Conservation (phyloP, 2,888 invertebrate species). For the Lottia scabra region DNA sequence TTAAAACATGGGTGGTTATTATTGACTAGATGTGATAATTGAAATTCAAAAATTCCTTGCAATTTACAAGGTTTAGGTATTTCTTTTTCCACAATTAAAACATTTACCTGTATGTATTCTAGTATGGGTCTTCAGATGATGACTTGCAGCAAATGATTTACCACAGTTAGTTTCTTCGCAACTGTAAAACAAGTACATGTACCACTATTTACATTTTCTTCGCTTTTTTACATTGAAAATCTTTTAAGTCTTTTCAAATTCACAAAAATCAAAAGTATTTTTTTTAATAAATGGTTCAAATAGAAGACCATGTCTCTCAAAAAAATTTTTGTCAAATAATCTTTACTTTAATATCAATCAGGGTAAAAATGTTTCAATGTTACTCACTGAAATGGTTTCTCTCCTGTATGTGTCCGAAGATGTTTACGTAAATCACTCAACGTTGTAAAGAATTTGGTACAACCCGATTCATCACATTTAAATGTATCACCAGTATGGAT, state of each 20-base stretch:
- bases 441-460: conserved; percentile 92
- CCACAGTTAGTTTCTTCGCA: conserved; percentile 87
- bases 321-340: too few relatives aligned
- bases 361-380: not conserved
- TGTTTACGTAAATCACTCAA: conserved; percentile 95
- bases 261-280: too few relatives aligned
- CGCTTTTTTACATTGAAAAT: too few relatives aligned
- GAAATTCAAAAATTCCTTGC: too few relatives aligned
- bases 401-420: conserved; percentile 90
- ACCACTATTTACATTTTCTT: not conserved
- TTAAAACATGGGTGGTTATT: too few relatives aligned
- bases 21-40: too few relatives aligned
- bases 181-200: conserved; percentile 71
- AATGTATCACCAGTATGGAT: conserved; percentile 95
- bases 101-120: conserved; percentile 79
- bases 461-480: conserved; percentile 86
- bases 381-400: conserved; percentile 71
- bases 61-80: too few relatives aligned
- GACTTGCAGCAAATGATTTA: conserved; percentile 93
- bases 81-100: not conserved
- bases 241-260: too few relatives aligned
- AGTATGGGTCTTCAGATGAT: conserved; percentile 91
- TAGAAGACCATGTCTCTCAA: too few relatives aligned
- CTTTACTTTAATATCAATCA: too few relatives aligned
- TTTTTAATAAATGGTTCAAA: too few relatives aligned